Evolutionary conservation across 1,140 invertebrate genomes (phyloP).

Genomic region (Maconellicoccus hirsutus): DNA sequence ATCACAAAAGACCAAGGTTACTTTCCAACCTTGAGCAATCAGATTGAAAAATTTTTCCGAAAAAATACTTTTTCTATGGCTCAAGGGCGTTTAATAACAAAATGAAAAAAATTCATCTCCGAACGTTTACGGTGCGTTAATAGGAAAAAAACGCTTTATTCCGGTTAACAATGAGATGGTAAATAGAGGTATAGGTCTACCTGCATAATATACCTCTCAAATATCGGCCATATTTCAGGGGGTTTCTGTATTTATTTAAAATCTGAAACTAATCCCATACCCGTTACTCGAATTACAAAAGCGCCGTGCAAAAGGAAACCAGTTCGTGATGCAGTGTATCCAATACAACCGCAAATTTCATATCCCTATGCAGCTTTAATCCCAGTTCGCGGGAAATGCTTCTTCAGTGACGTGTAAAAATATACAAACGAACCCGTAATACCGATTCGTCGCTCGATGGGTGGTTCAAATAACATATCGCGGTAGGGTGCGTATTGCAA

Average conservation of each 20-base stretch:
- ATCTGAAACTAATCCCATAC: neutral
- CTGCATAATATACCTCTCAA: conserved; percentile 4
- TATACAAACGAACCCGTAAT: conserved; percentile 14
- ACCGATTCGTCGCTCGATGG: neutral
- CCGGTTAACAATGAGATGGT: neutral
- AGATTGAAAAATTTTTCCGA: conserved; percentile 5
- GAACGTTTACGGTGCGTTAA: conserved; percentile 2
- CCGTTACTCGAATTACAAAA: neutral
- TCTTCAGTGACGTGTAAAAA: conserved; percentile 16
- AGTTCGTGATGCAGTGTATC: neutral
- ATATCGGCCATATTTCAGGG: neutral
- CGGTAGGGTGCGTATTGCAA: conserved; percentile 17
- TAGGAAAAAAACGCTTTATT: neutral
- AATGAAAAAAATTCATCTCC: neutral
- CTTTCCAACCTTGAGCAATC: neutral
- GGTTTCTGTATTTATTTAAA: neutral
- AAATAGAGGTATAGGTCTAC: neutral
- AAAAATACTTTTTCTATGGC: neutral
- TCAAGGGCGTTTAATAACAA: neutral
- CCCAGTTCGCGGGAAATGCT: neutral
- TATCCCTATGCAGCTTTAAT: neutral
- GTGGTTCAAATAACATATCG: conserved; percentile 18
- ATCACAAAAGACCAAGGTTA: too few relatives aligned
- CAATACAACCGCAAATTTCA: neutral
- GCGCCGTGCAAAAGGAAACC: neutral